These are phyloP conservation scores for Salmo trutta DNA, from an alignment of 2,797 vertebrate species.

Conservation along the genomic window DNA sequence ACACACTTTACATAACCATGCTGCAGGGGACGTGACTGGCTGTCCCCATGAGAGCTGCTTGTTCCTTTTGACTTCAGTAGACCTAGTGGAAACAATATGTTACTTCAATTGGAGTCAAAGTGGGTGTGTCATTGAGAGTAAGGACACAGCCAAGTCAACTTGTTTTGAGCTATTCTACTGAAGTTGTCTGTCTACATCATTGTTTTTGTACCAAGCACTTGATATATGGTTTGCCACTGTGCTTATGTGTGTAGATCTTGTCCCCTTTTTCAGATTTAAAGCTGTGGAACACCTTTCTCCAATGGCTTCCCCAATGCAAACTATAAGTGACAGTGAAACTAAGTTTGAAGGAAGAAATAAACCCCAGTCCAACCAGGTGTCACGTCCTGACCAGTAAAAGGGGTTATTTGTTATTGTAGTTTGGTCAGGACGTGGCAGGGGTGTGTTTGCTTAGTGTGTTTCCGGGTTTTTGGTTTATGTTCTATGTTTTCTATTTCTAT, in stretches of 20 bases:
- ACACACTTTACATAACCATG: neutral
- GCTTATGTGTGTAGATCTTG: neutral
- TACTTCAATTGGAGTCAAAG: neutral
- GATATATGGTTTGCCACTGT: neutral
- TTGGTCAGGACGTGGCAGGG: too few relatives aligned
- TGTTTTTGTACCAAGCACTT: neutral
- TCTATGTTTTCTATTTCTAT: too few relatives aligned
- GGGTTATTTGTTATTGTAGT: too few relatives aligned
- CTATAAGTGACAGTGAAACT: neutral
- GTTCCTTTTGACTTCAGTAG: neutral
- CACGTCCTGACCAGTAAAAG: too few relatives aligned
- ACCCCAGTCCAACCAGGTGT: neutral
- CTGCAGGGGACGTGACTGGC: neutral
- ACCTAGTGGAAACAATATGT: neutral
- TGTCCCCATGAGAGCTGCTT: neutral
- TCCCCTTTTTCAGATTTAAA: neutral
- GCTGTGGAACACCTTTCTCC: neutral
- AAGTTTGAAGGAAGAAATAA: slow-evolving; percentile 1
- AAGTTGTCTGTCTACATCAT: neutral
- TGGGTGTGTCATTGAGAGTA: neutral
- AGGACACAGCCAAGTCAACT: neutral
- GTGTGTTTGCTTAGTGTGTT: too few relatives aligned
- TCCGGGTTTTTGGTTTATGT: too few relatives aligned
- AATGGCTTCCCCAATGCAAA: neutral
- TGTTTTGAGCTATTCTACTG: neutral